Evolutionary conservation across 2,888 invertebrate species (phyloP).

Genomic region (Agrochola circellaris): DNA sequence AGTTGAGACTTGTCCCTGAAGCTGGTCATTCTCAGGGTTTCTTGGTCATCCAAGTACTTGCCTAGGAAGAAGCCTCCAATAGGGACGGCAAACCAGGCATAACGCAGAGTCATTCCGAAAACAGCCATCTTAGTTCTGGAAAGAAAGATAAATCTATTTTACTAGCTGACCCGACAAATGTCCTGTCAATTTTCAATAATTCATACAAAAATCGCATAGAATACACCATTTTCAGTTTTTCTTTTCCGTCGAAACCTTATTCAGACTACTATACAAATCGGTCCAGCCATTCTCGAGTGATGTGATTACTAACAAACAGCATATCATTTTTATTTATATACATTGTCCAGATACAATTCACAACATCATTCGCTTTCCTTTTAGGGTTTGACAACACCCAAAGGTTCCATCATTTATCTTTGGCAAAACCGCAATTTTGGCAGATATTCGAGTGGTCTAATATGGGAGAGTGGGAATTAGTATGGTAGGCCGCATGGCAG

Average conservation of each 20-base stretch:
- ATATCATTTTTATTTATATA: background rate
- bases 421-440: background rate
- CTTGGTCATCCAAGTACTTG: conserved; percentile 92
- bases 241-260: background rate
- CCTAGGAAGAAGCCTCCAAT: conserved; percentile 91
- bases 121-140: conserved; percentile 85
- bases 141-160: conserved; percentile 1
- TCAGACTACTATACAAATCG: background rate
- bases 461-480: background rate
- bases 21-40: conserved; percentile 93
- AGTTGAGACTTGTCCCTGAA: conserved; percentile 95
- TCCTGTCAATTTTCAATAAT: background rate
- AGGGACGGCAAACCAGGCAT: conserved; percentile 89
- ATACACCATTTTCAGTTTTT: background rate
- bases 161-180: background rate
- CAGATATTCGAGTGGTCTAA: background rate
- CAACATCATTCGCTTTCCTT: background rate
- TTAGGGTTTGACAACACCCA: background rate
- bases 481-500: background rate
- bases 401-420: background rate
- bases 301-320: too few species aligned
- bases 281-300: background rate
- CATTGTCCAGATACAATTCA: background rate
- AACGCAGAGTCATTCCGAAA: conserved; percentile 90
- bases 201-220: background rate